Base-by-base conservation (phyloP, 1,140 invertebrate species). In the Drosophila sucinea region DNA sequence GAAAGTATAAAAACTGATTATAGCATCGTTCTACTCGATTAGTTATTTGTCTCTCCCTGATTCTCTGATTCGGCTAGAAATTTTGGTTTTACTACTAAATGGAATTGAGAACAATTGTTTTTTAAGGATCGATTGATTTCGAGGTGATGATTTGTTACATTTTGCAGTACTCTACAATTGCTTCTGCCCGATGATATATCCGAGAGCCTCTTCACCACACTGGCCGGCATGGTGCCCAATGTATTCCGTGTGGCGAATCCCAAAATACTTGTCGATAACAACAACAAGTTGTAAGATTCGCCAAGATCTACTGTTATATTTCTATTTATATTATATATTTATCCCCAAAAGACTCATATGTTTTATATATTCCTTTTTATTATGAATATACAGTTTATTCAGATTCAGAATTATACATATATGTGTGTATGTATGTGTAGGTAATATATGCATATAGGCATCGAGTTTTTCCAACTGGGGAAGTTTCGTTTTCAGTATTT, bases 201-300 rank as follows among this genome's bases (percentile, higher is more conserved):
- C 1, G 96, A 97, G 76, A 96, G 96, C 84, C 94, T 98, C 47
- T 98, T 98, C 92, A 94, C 94, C 33, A 95, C 95, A 23, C 93
- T 98, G 60, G 96, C 97, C 2, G 95, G 95, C 40, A 97, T 98
- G 96, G 93, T 98, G 66, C 97, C 97, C 10, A 96, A 95, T 81
- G 97, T 98, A 79, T 98, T 98, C 91, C 94, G 97, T 70, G 95
- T 98, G 33, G 98, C 97, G 1, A 98, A 98, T 94, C 97, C 97
- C 4, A 92, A 92, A 72, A 91, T 92, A 70, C 74, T 92, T 40
- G 92, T 97, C 58, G 94, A 91, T 68, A 92, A 69, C 62, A 80
- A 60, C 62, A 91, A 91, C 41, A 77, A 74, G 66, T 71, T 77
- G 66, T 38, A 40, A 30, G 23, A 23, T 38, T 6, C 33, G 33